Conservation (phyloP, 2,888 invertebrate genomes). For the Caprella mutica region DNA sequence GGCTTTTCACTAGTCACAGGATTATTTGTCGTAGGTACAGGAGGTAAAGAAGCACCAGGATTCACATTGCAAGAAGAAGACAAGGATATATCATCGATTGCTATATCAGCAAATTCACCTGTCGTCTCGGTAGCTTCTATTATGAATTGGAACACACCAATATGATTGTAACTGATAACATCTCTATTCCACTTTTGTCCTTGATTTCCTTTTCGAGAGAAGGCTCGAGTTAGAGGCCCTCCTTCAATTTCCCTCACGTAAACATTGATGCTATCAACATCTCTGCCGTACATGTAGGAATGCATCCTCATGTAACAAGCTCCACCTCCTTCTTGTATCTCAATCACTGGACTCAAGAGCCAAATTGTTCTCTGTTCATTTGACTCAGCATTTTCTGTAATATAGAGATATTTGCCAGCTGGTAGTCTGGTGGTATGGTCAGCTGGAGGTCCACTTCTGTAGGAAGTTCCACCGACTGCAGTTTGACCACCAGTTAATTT, state of each 20-base stretch:
- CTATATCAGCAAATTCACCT: slow-evolving; percentile 15
- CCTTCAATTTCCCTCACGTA: slow-evolving; percentile 5
- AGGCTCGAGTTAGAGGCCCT: slow-evolving; percentile 12
- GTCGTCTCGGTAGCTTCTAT: slow-evolving; percentile 19
- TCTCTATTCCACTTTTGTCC: slow-evolving; percentile 23
- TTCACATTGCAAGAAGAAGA: slow-evolving; percentile 5
- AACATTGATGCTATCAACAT: slow-evolving; percentile 18
- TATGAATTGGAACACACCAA: slow-evolving; percentile 16
- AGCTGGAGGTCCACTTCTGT: slow-evolving; percentile 19
- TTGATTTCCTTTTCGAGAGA: slow-evolving; percentile 17
- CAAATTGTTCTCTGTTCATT: slow-evolving; percentile 6
- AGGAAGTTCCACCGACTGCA: slow-evolving; percentile 3
- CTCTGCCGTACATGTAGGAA: slow-evolving; percentile 26
- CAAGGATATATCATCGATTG: slow-evolving; percentile 28
- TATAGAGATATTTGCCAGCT: slow-evolving; percentile 18
- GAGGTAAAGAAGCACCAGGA: background rate
- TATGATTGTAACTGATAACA: slow-evolving; percentile 1
- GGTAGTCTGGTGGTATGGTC: slow-evolving; percentile 22
- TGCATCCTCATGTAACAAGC: slow-evolving; percentile 21
- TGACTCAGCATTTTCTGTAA: slow-evolving; percentile 4
- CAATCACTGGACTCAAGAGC: slow-evolving; percentile 19
- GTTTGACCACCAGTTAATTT: slow-evolving; percentile 3
- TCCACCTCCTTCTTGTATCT: background rate
- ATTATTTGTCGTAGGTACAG: slow-evolving; percentile 10
- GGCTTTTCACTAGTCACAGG: slow-evolving; percentile 10